Base-by-base conservation (phyloP, 2,797 vertebrate species). In the Taenioides sp. region DNA sequence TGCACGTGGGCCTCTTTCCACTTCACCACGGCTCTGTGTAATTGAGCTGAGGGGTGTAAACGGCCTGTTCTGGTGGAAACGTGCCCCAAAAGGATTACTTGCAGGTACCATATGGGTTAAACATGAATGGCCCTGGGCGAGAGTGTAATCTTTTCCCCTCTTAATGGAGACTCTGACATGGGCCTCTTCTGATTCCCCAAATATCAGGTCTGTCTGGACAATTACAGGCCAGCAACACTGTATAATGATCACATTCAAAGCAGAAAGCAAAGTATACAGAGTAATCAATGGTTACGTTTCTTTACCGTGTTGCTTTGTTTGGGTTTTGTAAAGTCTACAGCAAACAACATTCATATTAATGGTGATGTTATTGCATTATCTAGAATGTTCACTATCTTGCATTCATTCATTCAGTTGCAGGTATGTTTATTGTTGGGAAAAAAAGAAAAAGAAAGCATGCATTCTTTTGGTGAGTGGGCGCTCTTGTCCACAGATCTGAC, bases 101-200 rank as follows among this genome's bases (percentile, higher is more conserved):
- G 61, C 71, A 72, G 58, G 55, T 70, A 58, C 59, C 59, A 62
- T 25, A 57, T 47, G 43, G 37, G 27, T 62, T 72, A 60, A 80
- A 78, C 40, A 59, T 1, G 5, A 70, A 59, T 68, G 69, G 40
- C 73, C 40, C 72, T 27, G 55, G 73, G 64, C 74, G 28, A 69
- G 23, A 67, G 71, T 67, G 62, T 72, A 66, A 66, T 54, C 20
- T 43, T 69, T 72, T 65, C 1, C 55, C 61, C 27, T 66, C 22
- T 31, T 61, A 72, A 72, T 62, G 27, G 27, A 47, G 64, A 65
- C 27, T 82, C n/a, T 80, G 74, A 84, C 79, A 82, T 87, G 59
- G 50, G 64, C 67, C 11, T 10, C 65, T 63, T 80, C 63, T 75
- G 58, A 20, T 69, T 57, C 14, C 55, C 66, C 59, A 74, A 85